Base-by-base conservation (phyloP, 1,140 invertebrate genomes). In the Maconellicoccus hirsutus region DNA sequence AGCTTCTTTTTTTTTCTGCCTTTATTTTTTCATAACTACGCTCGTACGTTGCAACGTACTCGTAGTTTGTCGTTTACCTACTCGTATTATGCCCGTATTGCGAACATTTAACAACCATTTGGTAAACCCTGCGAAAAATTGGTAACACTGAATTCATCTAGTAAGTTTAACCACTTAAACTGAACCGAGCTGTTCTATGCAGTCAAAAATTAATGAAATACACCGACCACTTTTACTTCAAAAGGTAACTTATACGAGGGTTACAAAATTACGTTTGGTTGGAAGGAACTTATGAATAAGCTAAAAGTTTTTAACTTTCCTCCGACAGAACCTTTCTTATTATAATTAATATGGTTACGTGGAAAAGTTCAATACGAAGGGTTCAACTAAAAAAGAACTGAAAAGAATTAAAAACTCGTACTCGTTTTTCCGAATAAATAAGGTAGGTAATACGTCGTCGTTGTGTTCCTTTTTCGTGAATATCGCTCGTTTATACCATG, bases 121-220 rank as follows among this genome's bases (percentile, higher is more conserved):
- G 29, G 29, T 33, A 33, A 33, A 33, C 29, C 3, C 29, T 33
- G 29, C 3, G 29, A 33, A 33, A 33, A 19, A 16, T 52, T 52
- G 42, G 42, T 52, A 52, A 52, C 42, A 52, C 42, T 52, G 42
- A 52, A 52, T 52, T 16, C 42, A 52, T 52, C 42, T 52, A 16
- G 42, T 52, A 52, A 52, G 42, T 52, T 52, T 52, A 52, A 52
- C 42, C 42, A 52, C 42, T 52, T 52, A 52, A 52, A 52, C 22
- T 23, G 61, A 25, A 66, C 25, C 61, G 22, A 66, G 61, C 61
- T 26, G 25, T 66, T 66, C 22, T 26, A 66, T 23, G 61, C 61
- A 66, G 61, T 66, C 61, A 66, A 66, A 66, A 66, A 66, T 66
- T 66, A 66, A 66, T 66, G 61, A 66, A 66, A 66, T 66, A 66